Percentiles rank a stretch among this genome's conserved stretches.
Conservation (phyloP, 35 echinoderm and acorn worm species). For the Chiridota heheva region DNA sequence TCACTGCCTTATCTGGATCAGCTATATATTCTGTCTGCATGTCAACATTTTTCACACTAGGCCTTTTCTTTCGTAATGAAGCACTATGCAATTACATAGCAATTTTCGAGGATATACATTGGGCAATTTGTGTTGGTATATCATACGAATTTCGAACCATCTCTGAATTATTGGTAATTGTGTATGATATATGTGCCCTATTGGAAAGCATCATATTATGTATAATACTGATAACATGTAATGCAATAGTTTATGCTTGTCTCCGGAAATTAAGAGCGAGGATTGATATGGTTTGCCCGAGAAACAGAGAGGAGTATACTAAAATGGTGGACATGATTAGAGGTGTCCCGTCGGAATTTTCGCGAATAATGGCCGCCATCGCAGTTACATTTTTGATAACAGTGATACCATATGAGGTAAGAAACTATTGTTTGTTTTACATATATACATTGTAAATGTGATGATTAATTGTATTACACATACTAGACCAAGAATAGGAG, state of each 20-base stretch:
- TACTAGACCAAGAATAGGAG: too few species aligned
- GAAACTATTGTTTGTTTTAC: slow-evolving; percentile 21
- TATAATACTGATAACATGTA: slow-evolving; percentile 61
- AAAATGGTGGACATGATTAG: slow-evolving; percentile 83
- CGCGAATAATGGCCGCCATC: slow-evolving; percentile 89
- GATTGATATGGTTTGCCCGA: slow-evolving; percentile 69
- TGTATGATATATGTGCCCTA: slow-evolving; percentile 58
- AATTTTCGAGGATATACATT: neutral
- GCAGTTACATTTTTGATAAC: slow-evolving; percentile 67
- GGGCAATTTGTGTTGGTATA: neutral
- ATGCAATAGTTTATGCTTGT: slow-evolving; percentile 67
- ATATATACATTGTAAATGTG: too few species aligned
- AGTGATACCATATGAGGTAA: slow-evolving; percentile 81
- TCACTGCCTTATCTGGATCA: slow-evolving; percentile 10
- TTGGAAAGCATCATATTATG: slow-evolving; percentile 63
- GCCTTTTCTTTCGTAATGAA: neutral
- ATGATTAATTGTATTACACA: too few species aligned
- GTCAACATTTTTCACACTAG: slow-evolving; percentile 2
- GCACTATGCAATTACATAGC: neutral
- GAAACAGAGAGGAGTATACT: slow-evolving; percentile 77
- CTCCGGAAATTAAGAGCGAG: slow-evolving; percentile 53
- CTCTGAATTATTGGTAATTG: slow-evolving; percentile 10
- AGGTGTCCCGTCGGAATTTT: slow-evolving; percentile 83
- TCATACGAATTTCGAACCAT: neutral
- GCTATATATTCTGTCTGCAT: slow-evolving; percentile 45